phyloP scores from a whole-genome alignment of 2,888 invertebrate species.

The Xylota sylvarum region DNA sequence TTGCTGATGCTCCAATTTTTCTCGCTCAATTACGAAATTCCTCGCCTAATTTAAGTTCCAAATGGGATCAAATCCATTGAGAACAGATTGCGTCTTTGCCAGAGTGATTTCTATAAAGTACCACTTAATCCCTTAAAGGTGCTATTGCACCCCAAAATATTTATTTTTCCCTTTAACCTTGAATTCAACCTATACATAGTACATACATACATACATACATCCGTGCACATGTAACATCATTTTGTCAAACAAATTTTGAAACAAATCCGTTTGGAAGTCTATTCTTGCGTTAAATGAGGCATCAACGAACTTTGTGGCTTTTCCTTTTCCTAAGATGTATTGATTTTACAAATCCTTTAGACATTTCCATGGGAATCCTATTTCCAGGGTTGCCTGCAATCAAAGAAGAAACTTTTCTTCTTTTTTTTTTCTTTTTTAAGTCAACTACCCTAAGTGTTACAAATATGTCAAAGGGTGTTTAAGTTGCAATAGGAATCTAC shows the following conservation, averaged over 20 bases:
- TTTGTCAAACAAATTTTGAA: slow-evolving; percentile 8
- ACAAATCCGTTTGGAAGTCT: slow-evolving; percentile 28
- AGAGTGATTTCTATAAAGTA: background rate
- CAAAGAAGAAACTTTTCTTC: background rate
- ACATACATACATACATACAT: too few relatives aligned
- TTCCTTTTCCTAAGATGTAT: slow-evolving; percentile 23
- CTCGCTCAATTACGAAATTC: background rate
- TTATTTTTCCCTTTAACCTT: background rate
- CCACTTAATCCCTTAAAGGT: slow-evolving; percentile 6
- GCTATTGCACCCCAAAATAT: background rate
- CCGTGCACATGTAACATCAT: background rate
- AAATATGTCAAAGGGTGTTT: slow-evolving; percentile 23
- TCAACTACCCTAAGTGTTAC: background rate
- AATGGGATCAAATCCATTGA: background rate
- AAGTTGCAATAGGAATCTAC: slow-evolving; percentile 23
- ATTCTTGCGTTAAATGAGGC: slow-evolving; percentile 17
- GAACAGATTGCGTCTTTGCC: background rate
- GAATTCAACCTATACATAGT: background rate
- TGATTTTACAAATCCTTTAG: slow-evolving; percentile 28
- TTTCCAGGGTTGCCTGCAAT: slow-evolving; percentile 2
- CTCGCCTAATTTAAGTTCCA: background rate
- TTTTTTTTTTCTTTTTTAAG: background rate
- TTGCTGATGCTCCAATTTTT: background rate
- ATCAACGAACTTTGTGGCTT: slow-evolving; percentile 32
- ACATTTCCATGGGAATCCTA: background rate